phyloP scores from a whole-genome alignment of 1,140 invertebrate species.

The Drosophila sp. region DNA sequence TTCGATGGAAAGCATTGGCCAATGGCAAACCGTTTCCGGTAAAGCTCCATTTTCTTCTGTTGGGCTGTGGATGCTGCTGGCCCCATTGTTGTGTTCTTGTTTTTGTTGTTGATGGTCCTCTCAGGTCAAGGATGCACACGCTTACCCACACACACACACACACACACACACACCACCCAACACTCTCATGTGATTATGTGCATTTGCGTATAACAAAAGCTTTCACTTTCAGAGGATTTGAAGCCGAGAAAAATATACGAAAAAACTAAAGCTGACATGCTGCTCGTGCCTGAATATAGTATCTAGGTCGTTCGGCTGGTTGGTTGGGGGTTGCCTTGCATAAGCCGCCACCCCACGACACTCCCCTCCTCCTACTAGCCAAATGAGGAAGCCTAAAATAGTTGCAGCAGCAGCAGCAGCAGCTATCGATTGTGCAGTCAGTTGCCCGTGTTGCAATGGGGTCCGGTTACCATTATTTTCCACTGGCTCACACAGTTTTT shows the following conservation, averaged over 20 bases:
- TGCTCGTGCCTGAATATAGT: conserved; percentile 40
- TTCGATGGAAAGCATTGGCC: conserved; percentile 18
- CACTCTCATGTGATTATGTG: not conserved
- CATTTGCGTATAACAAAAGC: conserved; percentile 31
- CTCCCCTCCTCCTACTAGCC: conserved; percentile 23
- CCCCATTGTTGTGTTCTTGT: not conserved
- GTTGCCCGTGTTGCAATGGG: conserved; percentile 21
- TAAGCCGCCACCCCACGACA: conserved; percentile 40
- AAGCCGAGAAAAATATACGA: conserved; percentile 3
- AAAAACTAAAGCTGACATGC: not conserved
- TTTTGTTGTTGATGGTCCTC: not conserved
- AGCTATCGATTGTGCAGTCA: conserved; percentile 54
- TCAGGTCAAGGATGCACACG: conserved; percentile 9
- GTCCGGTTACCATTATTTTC: conserved; percentile 59
- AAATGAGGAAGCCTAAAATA: conserved; percentile 81
- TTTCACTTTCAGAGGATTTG: conserved; percentile 49
- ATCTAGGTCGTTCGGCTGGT: conserved; percentile 58
- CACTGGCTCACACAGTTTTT: conserved; percentile 58
- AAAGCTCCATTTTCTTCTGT: conserved; percentile 28
- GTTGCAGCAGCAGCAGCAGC: conserved; percentile 35
- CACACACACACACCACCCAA: not conserved
- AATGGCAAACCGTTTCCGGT: conserved; percentile 35
- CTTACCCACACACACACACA: conserved; percentile 3
- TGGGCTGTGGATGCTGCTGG: not conserved
- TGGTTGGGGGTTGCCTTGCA: conserved; percentile 43